phyloP scores from a whole-genome alignment of 2,113 vertebrate genomes.

The Pholis gunnellus region DNA sequence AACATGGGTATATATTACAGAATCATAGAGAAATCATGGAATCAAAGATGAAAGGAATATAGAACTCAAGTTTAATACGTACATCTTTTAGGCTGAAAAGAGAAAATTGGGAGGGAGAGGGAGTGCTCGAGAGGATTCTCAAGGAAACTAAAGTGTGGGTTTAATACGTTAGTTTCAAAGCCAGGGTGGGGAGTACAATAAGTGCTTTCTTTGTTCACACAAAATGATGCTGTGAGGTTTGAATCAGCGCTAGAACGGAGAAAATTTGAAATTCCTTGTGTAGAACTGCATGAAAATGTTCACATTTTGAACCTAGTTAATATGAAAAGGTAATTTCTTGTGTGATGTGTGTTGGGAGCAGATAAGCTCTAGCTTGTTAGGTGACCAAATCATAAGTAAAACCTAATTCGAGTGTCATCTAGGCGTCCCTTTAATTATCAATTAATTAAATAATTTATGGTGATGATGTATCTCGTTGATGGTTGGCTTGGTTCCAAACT shows the following conservation, averaged over 20 bases:
- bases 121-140: neutral
- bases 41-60: conserved; percentile 39
- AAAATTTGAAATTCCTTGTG: neutral
- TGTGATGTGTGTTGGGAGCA: neutral
- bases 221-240: conserved; percentile 15
- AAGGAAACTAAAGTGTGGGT: conserved; percentile 25
- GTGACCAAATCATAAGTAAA: neutral
- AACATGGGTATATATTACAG: conserved; percentile 14
- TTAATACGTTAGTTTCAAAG: conserved; percentile 34
- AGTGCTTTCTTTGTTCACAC: conserved; percentile 10
- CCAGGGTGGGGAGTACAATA: neutral
- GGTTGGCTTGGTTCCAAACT: neutral
- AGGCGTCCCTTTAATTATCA: conserved; percentile 32
- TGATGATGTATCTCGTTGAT: neutral
- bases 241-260: neutral
- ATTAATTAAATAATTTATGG: neutral
- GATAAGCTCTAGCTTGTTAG: neutral
- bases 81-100: conserved; percentile 23
- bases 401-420: conserved; percentile 1
- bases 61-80: conserved; percentile 17
- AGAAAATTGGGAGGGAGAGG: neutral
- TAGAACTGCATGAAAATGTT: neutral
- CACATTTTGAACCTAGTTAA: neutral
- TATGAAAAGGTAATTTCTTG: neutral
- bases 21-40: conserved; percentile 64